phyloP scores from a whole-genome alignment of 35 echinoderm and acorn worm species.

The Anneissia japonica region DNA sequence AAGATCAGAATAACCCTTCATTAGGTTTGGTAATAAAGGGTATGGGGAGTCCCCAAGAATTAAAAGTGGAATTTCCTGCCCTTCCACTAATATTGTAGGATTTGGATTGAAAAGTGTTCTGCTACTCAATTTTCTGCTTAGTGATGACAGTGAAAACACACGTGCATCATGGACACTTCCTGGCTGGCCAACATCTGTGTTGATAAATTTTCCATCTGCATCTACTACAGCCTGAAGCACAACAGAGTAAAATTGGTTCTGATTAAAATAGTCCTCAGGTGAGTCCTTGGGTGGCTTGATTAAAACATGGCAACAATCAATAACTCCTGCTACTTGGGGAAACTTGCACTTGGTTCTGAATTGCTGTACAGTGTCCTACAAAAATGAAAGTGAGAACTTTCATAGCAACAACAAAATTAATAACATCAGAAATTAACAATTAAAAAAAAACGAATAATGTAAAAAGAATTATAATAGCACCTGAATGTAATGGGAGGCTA shows the following conservation, averaged over 20 bases:
- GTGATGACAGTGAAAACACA: constrained; percentile 15
- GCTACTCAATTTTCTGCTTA: not conserved
- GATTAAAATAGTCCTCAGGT: constrained; percentile 29
- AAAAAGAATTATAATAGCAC: too few relatives aligned
- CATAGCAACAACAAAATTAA: too few relatives aligned
- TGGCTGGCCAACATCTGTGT: constrained; percentile 12
- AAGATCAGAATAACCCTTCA: not conserved
- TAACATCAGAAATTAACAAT: too few relatives aligned
- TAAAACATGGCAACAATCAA: constrained; percentile 12
- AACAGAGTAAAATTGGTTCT: constrained; percentile 26
- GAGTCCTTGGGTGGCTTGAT: constrained; percentile 12
- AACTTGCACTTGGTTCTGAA: not conserved
- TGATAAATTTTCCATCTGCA: constrained; percentile 19
- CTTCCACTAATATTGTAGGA: not conserved
- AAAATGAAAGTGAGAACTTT: not conserved
- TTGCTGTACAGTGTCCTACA: not conserved
- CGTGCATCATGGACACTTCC: constrained; percentile 35
- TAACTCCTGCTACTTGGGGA: constrained; percentile 17
- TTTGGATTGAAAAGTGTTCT: constrained; percentile 5
- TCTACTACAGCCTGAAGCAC: constrained; percentile 44
- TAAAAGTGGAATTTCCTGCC: not conserved
- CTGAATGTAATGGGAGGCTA: too few relatives aligned
- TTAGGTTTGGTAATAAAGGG: not conserved
- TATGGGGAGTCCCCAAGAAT: constrained; percentile 38
- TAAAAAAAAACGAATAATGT: too few relatives aligned